phyloP scores from a whole-genome alignment of 35 echinoderm and acorn worm genomes.

The Ptychodera flava region DNA sequence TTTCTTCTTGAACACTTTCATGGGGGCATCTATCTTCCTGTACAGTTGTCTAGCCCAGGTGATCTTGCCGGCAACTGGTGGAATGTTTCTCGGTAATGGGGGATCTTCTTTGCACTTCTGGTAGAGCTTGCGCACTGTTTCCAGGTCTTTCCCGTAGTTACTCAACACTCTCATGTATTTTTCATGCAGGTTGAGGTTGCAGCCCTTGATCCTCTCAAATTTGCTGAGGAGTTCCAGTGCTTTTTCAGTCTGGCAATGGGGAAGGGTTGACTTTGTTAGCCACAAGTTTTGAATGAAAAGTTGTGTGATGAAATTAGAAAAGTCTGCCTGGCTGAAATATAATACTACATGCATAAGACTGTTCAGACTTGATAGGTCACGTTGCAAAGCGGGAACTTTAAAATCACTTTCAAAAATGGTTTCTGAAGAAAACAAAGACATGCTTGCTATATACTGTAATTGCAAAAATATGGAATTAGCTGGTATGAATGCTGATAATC shows the following conservation, averaged over 20 bases:
- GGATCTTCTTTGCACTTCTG: slow-evolving; percentile 97
- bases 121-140: slow-evolving; percentile 92
- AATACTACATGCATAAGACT: too few relatives aligned
- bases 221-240: slow-evolving; percentile 82
- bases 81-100: slow-evolving; percentile 68
- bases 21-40: slow-evolving; percentile 82
- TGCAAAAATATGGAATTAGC: too few relatives aligned
- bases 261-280: too few relatives aligned
- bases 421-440: too few relatives aligned
- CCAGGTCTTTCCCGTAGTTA: slow-evolving; percentile 89
- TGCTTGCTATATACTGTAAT: too few relatives aligned
- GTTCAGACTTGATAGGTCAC: too few relatives aligned
- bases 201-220: slow-evolving; percentile 85
- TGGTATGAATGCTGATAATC: too few relatives aligned
- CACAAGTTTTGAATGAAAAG: too few relatives aligned
- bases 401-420: too few relatives aligned
- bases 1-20: slow-evolving; percentile 97
- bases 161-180: slow-evolving; percentile 92
- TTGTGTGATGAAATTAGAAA: too few relatives aligned
- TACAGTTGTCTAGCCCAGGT: slow-evolving; percentile 88
- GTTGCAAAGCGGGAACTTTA: too few relatives aligned
- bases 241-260: slow-evolving; percentile 72
- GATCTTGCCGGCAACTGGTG: slow-evolving; percentile 95
- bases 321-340: too few relatives aligned
- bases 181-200: slow-evolving; percentile 80